Evolutionary conservation across 2,888 invertebrate genomes (phyloP).

Genomic region (Hypsopygia costalis): DNA sequence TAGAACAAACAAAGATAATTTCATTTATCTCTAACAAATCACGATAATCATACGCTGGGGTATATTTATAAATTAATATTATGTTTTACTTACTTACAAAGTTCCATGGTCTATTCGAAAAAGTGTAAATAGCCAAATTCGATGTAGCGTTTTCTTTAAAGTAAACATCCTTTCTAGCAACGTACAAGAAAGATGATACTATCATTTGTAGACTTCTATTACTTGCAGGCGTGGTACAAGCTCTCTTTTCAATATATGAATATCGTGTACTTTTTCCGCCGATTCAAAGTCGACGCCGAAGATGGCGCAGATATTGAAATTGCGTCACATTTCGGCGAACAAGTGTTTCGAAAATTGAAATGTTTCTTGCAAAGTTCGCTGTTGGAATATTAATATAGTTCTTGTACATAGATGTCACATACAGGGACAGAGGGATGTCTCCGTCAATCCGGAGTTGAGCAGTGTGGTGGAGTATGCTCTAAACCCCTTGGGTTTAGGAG

Average conservation of each 20-base stretch:
- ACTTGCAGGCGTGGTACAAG: not conserved
- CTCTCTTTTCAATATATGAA: constrained; percentile 29
- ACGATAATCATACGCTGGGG: too few relatives aligned
- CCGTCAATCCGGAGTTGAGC: too few relatives aligned
- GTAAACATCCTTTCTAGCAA: not conserved
- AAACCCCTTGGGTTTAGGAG: too few relatives aligned
- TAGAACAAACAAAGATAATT: too few relatives aligned
- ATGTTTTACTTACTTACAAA: too few relatives aligned
- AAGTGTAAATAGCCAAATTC: too few relatives aligned
- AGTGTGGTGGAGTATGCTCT: too few relatives aligned
- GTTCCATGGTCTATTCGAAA: too few relatives aligned
- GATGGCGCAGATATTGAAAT: constrained; percentile 9
- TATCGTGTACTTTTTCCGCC: constrained; percentile 40
- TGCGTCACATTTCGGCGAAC: constrained; percentile 7
- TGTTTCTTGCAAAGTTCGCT: constrained; percentile 6
- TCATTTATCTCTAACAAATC: too few relatives aligned
- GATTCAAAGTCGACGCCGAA: constrained; percentile 8
- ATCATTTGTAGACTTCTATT: constrained; percentile 1
- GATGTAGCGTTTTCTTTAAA: too few relatives aligned
- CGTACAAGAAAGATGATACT: constrained; percentile 24
- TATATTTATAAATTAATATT: too few relatives aligned
- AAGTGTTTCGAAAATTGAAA: constrained; percentile 11
- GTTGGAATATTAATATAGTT: constrained; percentile 3
- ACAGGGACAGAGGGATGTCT: too few relatives aligned
- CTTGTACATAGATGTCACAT: not conserved